Evolutionary conservation across 2,888 invertebrate genomes (phyloP).

Genomic region (Blastobasis adustella): DNA sequence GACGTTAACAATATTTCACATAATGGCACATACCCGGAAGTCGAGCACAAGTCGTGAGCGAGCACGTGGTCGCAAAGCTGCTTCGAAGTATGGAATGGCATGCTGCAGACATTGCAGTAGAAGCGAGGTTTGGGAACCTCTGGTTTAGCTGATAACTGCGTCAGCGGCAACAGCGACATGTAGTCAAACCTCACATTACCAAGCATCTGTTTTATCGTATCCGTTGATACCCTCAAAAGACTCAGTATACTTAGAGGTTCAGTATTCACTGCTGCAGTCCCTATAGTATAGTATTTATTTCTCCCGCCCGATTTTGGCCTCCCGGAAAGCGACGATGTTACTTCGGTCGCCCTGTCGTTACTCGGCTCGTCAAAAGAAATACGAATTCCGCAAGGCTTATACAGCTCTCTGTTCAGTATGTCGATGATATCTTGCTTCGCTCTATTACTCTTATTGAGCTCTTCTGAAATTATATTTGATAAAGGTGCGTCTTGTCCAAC

Average conservation of each 20-base stretch:
- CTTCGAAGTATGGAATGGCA: constrained; percentile 38
- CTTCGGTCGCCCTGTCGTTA: constrained; percentile 43
- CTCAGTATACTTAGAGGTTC: constrained; percentile 49
- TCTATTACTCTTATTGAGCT: constrained; percentile 34
- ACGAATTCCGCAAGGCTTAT: constrained; percentile 25
- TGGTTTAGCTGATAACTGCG: no score
- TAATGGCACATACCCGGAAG: constrained; percentile 31
- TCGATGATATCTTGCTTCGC: constrained; percentile 35
- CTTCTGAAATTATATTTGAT: constrained; percentile 19
- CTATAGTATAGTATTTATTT: constrained; percentile 18
- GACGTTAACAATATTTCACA: no score
- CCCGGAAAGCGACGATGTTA: constrained; percentile 33
- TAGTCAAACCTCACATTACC: constrained; percentile 42
- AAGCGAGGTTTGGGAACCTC: constrained; percentile 13
- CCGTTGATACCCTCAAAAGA: constrained; percentile 43
- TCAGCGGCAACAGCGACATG: constrained; percentile 27
- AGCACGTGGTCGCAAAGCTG: constrained; percentile 48
- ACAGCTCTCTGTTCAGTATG: constrained; percentile 22
- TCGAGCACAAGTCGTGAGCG: constrained; percentile 34
- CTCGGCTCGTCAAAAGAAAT: constrained; percentile 42
- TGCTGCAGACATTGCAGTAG: constrained; percentile 53
- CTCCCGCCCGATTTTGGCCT: constrained; percentile 11
- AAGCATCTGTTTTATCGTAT: constrained; percentile 39
- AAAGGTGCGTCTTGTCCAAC: no score
- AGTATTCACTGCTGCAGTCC: constrained; percentile 57